These are phyloP conservation scores for Patiria miniata DNA, from an alignment of 35 echinoderm and acorn worm genomes.

Conservation along the genomic window DNA sequence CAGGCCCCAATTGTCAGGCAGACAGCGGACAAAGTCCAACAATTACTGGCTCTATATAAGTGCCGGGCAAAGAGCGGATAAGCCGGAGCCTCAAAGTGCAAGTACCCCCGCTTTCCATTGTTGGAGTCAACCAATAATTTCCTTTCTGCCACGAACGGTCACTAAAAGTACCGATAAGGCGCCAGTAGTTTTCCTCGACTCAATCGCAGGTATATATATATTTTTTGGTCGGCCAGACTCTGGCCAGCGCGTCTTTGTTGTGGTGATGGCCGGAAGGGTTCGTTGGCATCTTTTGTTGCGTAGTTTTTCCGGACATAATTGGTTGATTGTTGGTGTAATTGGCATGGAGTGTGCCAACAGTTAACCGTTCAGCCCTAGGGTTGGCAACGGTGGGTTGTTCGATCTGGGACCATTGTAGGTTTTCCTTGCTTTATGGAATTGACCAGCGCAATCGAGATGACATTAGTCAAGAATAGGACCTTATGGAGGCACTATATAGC, in stretches of 20 bases:
- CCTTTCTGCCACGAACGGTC: background rate
- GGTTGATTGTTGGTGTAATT: constrained; percentile 8
- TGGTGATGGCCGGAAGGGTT: background rate
- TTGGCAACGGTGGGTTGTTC: background rate
- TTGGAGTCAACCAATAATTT: background rate
- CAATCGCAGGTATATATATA: no score
- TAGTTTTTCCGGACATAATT: constrained; percentile 4
- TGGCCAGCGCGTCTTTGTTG: no score
- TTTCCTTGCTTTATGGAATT: no score
- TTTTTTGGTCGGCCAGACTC: no score
- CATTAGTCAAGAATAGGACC: no score
- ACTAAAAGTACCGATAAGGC: background rate
- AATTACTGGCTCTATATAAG: background rate
- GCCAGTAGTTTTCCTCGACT: background rate
- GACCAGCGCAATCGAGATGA: no score
- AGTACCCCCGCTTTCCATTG: background rate
- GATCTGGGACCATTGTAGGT: no score
- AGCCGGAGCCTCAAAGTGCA: constrained; percentile 10
- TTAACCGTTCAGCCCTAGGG: background rate
- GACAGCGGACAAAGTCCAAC: background rate
- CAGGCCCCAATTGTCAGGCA: background rate
- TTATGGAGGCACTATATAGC: no score
- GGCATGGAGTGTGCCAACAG: background rate
- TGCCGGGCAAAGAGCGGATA: constrained; percentile 8
- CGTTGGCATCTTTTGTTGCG: constrained; percentile 9